Conservation (phyloP, 2,888 invertebrate genomes). For the Andricus curvator region DNA sequence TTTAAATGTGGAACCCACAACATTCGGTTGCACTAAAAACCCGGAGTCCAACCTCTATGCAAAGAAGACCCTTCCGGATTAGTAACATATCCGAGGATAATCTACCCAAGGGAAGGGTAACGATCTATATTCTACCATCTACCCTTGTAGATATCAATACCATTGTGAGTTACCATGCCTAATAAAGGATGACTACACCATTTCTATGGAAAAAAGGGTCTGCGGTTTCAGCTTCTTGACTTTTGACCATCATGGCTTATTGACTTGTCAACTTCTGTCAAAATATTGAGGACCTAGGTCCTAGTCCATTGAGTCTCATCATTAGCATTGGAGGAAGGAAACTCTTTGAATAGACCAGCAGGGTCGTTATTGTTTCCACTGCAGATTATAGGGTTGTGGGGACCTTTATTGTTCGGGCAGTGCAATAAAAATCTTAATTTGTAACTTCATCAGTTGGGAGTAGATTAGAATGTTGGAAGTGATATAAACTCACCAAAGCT, state of each 20-base stretch:
- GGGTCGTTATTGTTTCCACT: conserved; percentile 68
- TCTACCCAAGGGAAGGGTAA: conserved; percentile 1
- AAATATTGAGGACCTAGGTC: conserved; percentile 4
- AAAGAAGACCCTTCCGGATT: conserved; percentile 11
- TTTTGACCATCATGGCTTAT: background rate
- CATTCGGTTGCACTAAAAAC: background rate
- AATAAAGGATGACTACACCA: background rate
- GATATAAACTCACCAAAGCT: no score
- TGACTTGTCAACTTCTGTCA: conserved; percentile 16
- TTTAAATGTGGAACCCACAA: background rate
- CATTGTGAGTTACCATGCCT: background rate
- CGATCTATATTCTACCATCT: background rate
- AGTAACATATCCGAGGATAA: conserved; percentile 3
- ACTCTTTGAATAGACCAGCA: background rate
- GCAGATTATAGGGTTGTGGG: conserved; percentile 67
- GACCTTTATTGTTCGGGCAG: conserved; percentile 68
- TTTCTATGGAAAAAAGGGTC: background rate
- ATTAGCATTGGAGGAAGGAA: background rate
- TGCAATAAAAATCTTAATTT: no score
- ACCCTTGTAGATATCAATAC: conserved; percentile 1
- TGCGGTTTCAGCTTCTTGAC: background rate
- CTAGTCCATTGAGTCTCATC: background rate
- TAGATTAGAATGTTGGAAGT: no score
- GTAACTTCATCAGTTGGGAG: no score
- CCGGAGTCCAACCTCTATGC: background rate